Evolutionary conservation across 2,113 vertebrate genomes (phyloP), one percentile per base, ranked within the genome.

Genomic region (Eolophus roseicapilla): DNA sequence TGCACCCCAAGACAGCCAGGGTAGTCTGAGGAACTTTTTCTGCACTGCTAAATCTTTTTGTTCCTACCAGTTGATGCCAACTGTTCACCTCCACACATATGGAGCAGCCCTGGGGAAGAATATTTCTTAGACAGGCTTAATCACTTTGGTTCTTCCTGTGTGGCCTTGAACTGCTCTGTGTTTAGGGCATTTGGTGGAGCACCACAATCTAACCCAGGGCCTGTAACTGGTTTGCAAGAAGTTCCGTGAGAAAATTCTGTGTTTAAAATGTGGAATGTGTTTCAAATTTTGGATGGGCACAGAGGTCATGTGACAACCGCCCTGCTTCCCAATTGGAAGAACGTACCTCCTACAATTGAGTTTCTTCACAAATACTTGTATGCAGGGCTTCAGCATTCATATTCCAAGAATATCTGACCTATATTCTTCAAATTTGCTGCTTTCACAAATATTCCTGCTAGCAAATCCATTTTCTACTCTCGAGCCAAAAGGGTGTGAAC

Each of bases 201-300:
- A 93, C 86, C 87, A 93, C 92, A 95, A 65, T 91, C 75, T 91
- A 93, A 93, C 92, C 79, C 87, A 91, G 39, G 80, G 90, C 80
- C 95, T 97, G 96, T 74, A 97, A 93, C 77, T 95, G 94, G 94
- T 97, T 96, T 97, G 94, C 81, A 91, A 95, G 94, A 74, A 46
- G 62, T 94, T 95, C 89, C 46, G 82, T 96, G 95, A 95, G 92
- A 96, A 97, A 96, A 96, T 63, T 75, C 81, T 94, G 65, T 86
- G 77, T 90, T 96, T 95, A 89, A 97, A 97, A 92, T 92, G 57
- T 77, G 85, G 97, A 97, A 97, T 92, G 93, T 97, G 93, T 95
- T 96, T 92, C 86, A 93, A 88, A 94, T 96, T 97, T 95, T 80
- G 47, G 49, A 76, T 91, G 84, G 88, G 92, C 93, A 84, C 28